Evolutionary conservation across 92 coral and sea anemone species (phyloP).

Genomic region (Zoanthus sociatus): DNA sequence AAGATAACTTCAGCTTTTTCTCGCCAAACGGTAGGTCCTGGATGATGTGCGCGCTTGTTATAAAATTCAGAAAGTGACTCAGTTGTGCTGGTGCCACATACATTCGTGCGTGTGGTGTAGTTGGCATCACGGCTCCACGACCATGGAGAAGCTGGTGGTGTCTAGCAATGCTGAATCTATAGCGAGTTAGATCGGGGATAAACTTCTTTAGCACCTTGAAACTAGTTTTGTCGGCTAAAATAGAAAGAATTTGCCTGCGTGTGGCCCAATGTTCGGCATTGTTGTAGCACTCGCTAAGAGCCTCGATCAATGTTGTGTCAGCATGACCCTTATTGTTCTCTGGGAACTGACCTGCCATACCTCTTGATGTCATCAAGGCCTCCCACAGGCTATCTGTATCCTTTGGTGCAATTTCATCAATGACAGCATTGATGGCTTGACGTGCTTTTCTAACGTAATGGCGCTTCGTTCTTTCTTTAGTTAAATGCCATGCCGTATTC

Average conservation of each 20-base stretch:
- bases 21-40: slow-evolving; percentile 66
- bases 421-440: too few relatives aligned
- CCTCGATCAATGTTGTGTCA: slow-evolving; percentile 44
- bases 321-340: background rate
- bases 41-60: slow-evolving; percentile 59
- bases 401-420: too few relatives aligned
- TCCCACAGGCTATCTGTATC: too few relatives aligned
- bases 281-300: slow-evolving; percentile 62
- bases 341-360: background rate
- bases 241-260: slow-evolving; percentile 63
- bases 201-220: slow-evolving; percentile 58
- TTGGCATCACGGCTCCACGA: slow-evolving; percentile 54
- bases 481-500: too few relatives aligned
- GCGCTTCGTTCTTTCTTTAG: too few relatives aligned
- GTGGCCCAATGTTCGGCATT: slow-evolving; percentile 65
- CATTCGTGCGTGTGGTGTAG: slow-evolving; percentile 40
- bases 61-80: slow-evolving; percentile 57
- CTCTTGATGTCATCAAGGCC: too few relatives aligned
- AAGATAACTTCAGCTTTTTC: slow-evolving; percentile 46
- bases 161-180: slow-evolving; percentile 58
- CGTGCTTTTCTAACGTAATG: too few relatives aligned
- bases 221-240: slow-evolving; percentile 66
- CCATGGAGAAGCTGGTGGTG: slow-evolving; percentile 70
- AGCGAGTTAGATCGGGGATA: slow-evolving; percentile 62
- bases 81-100: slow-evolving; percentile 62